Conservation (phyloP, 2,797 vertebrate genomes). For the Eulemur mongoz region DNA sequence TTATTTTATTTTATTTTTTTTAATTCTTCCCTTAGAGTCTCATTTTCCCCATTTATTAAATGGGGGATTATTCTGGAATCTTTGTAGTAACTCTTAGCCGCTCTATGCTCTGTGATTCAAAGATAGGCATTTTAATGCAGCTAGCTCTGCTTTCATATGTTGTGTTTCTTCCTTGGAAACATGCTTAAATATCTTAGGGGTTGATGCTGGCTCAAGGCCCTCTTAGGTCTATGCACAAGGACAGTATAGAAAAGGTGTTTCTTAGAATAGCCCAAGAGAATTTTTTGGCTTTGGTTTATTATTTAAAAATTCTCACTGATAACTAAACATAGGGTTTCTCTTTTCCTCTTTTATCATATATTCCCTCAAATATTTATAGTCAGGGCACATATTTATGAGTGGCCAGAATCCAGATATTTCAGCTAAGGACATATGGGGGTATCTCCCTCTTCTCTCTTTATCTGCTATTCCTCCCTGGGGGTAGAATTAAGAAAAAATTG, state of each 20-base stretch:
- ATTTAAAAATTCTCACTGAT: conserved; percentile 30
- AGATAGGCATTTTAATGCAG: background rate
- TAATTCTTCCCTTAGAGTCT: background rate
- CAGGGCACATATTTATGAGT: conserved; percentile 8
- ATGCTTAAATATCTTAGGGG: background rate
- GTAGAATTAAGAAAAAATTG: background rate
- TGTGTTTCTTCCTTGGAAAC: background rate
- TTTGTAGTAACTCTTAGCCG: background rate
- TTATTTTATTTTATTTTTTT: background rate
- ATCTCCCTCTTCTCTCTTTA: background rate
- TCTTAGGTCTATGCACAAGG: background rate
- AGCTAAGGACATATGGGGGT: background rate
- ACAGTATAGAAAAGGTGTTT: background rate
- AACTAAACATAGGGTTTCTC: background rate
- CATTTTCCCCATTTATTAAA: background rate
- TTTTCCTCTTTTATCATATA: background rate
- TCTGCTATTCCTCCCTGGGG: background rate
- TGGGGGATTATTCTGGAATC: background rate
- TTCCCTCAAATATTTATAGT: background rate
- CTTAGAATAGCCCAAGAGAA: background rate
- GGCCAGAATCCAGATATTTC: background rate
- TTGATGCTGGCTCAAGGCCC: background rate
- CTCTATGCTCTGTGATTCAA: background rate
- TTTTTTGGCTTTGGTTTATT: conserved; percentile 25
- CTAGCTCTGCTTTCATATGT: background rate